Conservation (phyloP, 1,140 invertebrate species). For the Eriocheir sinensis region DNA sequence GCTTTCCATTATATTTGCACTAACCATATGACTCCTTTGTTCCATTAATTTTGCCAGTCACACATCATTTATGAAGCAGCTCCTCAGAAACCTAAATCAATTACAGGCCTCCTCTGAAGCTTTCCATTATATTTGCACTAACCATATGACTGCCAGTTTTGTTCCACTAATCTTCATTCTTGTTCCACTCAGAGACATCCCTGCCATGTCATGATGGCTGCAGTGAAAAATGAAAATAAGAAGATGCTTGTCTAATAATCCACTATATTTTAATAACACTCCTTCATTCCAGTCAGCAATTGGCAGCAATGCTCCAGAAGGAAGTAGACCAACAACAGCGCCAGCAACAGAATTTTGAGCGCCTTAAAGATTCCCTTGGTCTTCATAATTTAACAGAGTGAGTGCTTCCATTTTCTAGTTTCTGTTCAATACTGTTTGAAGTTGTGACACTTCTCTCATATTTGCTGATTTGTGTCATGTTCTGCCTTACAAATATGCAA, state of each 20-base stretch:
- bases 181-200: too few relatives aligned
- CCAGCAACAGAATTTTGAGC: constrained; percentile 80
- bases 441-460: not conserved
- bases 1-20: not conserved
- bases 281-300: constrained; percentile 77
- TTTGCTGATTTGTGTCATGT: not conserved
- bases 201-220: too few relatives aligned
- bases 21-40: too few relatives aligned
- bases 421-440: constrained; percentile 34
- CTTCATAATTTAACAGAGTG: constrained; percentile 81
- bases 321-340: constrained; percentile 76
- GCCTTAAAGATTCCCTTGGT: constrained; percentile 79
- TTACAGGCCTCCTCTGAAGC: too few relatives aligned
- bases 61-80: too few relatives aligned
- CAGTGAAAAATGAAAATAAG: too few relatives aligned
- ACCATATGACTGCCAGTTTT: too few relatives aligned
- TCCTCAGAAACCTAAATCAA: too few relatives aligned
- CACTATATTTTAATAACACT: too few relatives aligned
- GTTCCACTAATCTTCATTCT: too few relatives aligned
- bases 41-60: too few relatives aligned
- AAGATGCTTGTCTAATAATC: too few relatives aligned
- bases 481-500: not conserved
- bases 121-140: constrained; percentile 8
- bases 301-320: constrained; percentile 80
- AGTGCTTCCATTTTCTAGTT: constrained; percentile 74